phyloP scores from a whole-genome alignment of 2,888 invertebrate genomes.

The Dasypolia templi region DNA sequence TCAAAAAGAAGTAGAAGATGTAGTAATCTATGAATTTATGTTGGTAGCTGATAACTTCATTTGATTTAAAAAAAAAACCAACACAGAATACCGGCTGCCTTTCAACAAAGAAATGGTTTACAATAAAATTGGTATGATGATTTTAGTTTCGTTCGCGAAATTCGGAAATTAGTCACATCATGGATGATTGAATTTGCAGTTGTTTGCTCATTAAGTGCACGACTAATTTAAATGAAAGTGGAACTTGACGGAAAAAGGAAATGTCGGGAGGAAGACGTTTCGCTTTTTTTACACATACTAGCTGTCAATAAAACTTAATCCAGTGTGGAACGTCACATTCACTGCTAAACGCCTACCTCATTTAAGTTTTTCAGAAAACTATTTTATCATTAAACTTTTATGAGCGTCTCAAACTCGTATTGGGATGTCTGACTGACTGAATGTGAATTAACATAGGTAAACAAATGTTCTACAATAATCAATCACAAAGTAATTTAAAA shows the following conservation, averaged over 20 bases:
- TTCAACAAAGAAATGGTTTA: constrained; percentile 24
- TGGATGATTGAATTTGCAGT: constrained; percentile 46
- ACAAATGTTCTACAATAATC: background rate
- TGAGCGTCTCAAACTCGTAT: no score
- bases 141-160: constrained; percentile 30
- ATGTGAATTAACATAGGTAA: background rate
- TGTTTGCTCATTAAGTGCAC: constrained; percentile 48
- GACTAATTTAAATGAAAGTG: constrained; percentile 52
- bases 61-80: background rate
- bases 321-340: constrained; percentile 1
- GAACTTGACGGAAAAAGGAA: constrained; percentile 47
- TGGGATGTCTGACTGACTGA: no score
- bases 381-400: no score
- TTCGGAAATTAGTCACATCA: constrained; percentile 51
- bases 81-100: background rate
- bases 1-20: background rate
- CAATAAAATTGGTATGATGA: background rate
- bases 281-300: constrained; percentile 30
- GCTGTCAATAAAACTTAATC: background rate
- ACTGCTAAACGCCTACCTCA: background rate
- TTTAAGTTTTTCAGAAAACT: background rate
- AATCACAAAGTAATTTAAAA: background rate
- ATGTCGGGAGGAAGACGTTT: constrained; percentile 34
- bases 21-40: background rate
- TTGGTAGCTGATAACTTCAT: background rate